phyloP scores from a whole-genome alignment of 2,888 invertebrate genomes.

The Fragum whitleyi region DNA sequence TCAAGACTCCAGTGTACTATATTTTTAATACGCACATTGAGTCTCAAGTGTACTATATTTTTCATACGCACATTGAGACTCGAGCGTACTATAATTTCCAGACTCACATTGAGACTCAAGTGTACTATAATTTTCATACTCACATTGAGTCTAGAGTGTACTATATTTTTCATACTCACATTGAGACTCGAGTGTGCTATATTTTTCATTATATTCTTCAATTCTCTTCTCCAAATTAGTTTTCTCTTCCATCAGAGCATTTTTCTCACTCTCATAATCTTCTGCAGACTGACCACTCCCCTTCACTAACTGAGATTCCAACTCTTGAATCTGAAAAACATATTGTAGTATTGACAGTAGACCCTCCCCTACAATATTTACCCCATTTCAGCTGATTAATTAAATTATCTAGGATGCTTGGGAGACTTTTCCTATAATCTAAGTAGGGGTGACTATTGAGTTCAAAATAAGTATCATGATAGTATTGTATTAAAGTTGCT shows the following conservation, averaged over 20 bases:
- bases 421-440: too few relatives aligned
- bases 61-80: conserved; percentile 70
- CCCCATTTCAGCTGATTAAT: too few relatives aligned
- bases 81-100: too few relatives aligned
- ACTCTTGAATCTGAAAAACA: conserved; percentile 62
- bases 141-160: conserved; percentile 65
- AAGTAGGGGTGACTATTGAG: too few relatives aligned
- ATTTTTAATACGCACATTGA: too few relatives aligned
- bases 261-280: conserved; percentile 64
- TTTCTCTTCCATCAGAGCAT: conserved; percentile 63
- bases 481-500: too few relatives aligned
- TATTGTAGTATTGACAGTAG: not conserved
- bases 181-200: conserved; percentile 61
- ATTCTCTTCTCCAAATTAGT: conserved; percentile 65
- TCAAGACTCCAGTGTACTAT: too few relatives aligned
- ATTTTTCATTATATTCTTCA: conserved; percentile 63
- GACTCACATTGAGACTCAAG: conserved; percentile 70
- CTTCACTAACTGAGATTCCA: conserved; percentile 62
- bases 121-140: too few relatives aligned
- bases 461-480: too few relatives aligned
- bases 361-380: not conserved
- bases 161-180: conserved; percentile 64
- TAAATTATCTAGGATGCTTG: too few relatives aligned
- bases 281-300: conserved; percentile 51
- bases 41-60: too few relatives aligned